These are phyloP conservation scores for Drosophila parvula DNA, from an alignment of 1,140 invertebrate genomes.

Conservation along the genomic window DNA sequence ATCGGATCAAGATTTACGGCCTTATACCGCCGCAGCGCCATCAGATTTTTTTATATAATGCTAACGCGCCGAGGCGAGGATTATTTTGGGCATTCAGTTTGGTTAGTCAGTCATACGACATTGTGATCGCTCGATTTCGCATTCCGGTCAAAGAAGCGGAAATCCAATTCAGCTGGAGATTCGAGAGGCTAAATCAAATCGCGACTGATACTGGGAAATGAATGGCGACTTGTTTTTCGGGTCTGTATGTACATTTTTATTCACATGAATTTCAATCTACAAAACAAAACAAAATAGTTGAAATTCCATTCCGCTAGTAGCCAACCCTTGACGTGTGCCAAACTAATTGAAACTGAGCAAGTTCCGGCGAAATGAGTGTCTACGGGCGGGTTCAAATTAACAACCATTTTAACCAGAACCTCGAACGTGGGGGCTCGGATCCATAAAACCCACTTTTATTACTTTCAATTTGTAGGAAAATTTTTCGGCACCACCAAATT, in stretches of 20 bases:
- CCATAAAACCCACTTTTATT: slow-evolving; percentile 61
- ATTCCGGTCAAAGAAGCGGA: slow-evolving; percentile 37
- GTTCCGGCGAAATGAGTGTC: slow-evolving; percentile 45
- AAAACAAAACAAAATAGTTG: slow-evolving; percentile 63
- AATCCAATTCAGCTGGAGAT: slow-evolving; percentile 14
- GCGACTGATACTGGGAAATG: slow-evolving; percentile 69
- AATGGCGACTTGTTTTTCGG: slow-evolving; percentile 76
- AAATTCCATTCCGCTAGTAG: slow-evolving; percentile 46
- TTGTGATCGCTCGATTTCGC: slow-evolving; percentile 23
- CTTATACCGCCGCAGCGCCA: slow-evolving; percentile 29
- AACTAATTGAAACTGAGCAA: slow-evolving; percentile 44
- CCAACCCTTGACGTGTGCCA: slow-evolving; percentile 2
- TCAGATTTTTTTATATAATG: slow-evolving; percentile 72
- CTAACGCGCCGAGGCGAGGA: slow-evolving; percentile 41
- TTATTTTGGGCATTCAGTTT: slow-evolving; percentile 46
- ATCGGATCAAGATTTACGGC: slow-evolving; percentile 65
- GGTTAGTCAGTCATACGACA: slow-evolving; percentile 24
- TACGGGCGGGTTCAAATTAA: slow-evolving; percentile 17
- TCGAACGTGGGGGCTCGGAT: slow-evolving; percentile 20
- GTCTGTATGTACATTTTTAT: slow-evolving; percentile 65
- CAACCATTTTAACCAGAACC: slow-evolving; percentile 23
- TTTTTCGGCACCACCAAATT: slow-evolving; percentile 59
- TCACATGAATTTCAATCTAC: slow-evolving; percentile 34
- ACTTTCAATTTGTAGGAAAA: slow-evolving; percentile 56
- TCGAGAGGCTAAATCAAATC: slow-evolving; percentile 6